Base-by-base conservation (phyloP, 2,113 vertebrate genomes). In the Puffinus mauretanicus region DNA sequence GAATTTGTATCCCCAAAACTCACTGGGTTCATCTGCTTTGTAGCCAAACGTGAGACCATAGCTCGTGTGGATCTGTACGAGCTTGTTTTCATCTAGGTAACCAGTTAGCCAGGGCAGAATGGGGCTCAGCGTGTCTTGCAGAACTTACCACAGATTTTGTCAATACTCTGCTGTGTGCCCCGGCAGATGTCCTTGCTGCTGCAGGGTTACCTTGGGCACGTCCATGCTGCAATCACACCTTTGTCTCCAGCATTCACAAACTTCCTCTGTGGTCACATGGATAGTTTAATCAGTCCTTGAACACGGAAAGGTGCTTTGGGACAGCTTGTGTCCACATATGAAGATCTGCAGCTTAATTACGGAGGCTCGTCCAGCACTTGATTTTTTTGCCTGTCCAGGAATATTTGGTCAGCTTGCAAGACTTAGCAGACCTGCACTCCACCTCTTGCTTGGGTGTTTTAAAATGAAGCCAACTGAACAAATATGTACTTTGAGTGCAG, bases 281-380 rank as follows among this genome's bases (percentile, higher is more conserved):
- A 47, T 89, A 61, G 66, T 84, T 70, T 70, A 70, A 75, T 78
- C 77, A 87, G 77, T 49, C 77, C 72, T 89, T 84, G 87, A 89
- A 86, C 51, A 49, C 0, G 0, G 26, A 75, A 73, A 78, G 77
- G 51, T 93, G 51, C 73, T 71, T 94, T 70, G 87, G 70, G 62
- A 82, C 82, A 76, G 65, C 71, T 80, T 85, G 62, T 80, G 75
- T 82, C 78, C 2, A 29, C 47, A 25, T 55, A 21, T 7, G 49
- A 79, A 90, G 75, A 77, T 69, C 44, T 38, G 34, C 52, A 79
- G 49, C 79, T 92, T 79, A 61, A 58, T 91, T 75, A 57, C 47
- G 64, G 34, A 92, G 52, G 52, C 54, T 88, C 9, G 4, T 86
- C 82, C 79, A 60, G n/a, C 21, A 36, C 36, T 75, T 69, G 30